Conservation (phyloP, 2,113 vertebrate genomes). For the Epinephelus cyanopodus region DNA sequence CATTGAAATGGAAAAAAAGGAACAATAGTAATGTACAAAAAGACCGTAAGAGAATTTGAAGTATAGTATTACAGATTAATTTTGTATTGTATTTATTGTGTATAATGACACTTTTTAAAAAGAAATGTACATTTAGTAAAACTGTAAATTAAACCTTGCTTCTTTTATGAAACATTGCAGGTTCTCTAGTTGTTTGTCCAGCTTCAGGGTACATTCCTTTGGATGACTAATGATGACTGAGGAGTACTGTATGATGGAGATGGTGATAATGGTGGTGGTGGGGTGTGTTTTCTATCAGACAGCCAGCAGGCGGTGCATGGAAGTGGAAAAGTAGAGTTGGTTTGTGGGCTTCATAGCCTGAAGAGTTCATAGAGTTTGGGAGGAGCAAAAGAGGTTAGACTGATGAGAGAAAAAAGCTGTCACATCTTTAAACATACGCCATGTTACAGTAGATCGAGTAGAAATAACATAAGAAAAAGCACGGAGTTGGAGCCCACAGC, state of each 20-base stretch:
- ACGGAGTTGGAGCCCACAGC: not conserved
- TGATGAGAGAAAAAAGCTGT: conserved; percentile 19
- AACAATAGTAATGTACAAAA: conserved; percentile 88
- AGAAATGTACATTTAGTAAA: conserved; percentile 98
- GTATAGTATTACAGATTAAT: conserved; percentile 98
- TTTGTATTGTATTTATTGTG: conserved; percentile 99
- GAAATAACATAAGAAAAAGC: not conserved
- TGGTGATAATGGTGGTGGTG: not conserved
- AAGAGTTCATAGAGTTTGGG: conserved; percentile 33
- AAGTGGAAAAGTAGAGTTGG: conserved; percentile 43
- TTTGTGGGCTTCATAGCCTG: not conserved
- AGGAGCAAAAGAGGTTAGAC: conserved; percentile 38
- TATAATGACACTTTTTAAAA: conserved; percentile 97
- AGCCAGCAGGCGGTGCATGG: conserved; percentile 79
- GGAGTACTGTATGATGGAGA: conserved; percentile 6
- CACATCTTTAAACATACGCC: conserved; percentile 20
- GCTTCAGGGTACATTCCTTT: conserved; percentile 29
- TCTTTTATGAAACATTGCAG: conserved; percentile 89
- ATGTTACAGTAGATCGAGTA: conserved; percentile 11
- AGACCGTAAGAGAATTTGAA: conserved; percentile 89
- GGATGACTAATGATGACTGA: conserved; percentile 32
- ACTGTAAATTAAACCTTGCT: conserved; percentile 97
- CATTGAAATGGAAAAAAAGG: conserved; percentile 81
- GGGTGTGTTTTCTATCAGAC: conserved; percentile 35
- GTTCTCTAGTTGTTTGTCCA: conserved; percentile 22